Evolutionary conservation across 2,888 invertebrate species (phyloP), one percentile per base, ranked within the genome.

Genomic region (Drosophila histrio): DNA sequence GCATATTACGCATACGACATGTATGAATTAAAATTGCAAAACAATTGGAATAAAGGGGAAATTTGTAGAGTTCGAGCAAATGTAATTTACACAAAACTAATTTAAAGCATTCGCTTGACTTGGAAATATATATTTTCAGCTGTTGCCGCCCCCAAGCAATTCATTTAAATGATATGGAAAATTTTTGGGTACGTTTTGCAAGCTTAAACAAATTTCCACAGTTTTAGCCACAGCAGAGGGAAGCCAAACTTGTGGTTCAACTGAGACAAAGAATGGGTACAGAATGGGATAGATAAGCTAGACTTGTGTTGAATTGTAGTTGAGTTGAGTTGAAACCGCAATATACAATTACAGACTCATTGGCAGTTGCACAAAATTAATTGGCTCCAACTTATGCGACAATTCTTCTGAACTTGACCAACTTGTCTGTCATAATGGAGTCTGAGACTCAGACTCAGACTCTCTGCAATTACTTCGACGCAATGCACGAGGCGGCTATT

Each of bases 271-370:
- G 19, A 13, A 32, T 28, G n/a, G n/a, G n/a, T n/a, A n/a, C n/a
- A n/a, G n/a, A n/a, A n/a, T n/a, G n/a, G n/a, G n/a, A n/a, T n/a
- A 4, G 24, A 26, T 26, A 15, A 39, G 22, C n/a, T 52, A 8
- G 17, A 24, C 24, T 28, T 19, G 17, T 19, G 9, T 30, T 21
- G 21, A 32, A 13, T 19, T 28, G n/a, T n/a, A 34, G 54, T 13
- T 8, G 13, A 52, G 36, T 28, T 43, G 47, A 38, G 24, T 41
- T 46, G 38, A 58, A 34, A 21, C 67, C 76, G 57, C 73, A 79
- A 65, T 70, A 47, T 66, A 56, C 79, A 67, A 85, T 81, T 78
- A 78, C 64, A 52, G 62, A 58, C 75, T 63, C 80, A 61, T 63
- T 66, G 61, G 44, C 58, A 46, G 52, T 19, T 61, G 61, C 17